Percentiles rank a stretch among this genome's conserved stretches.
phyloP scores from a whole-genome alignment of 1,140 invertebrate species.

The Drosophila bocqueti region DNA sequence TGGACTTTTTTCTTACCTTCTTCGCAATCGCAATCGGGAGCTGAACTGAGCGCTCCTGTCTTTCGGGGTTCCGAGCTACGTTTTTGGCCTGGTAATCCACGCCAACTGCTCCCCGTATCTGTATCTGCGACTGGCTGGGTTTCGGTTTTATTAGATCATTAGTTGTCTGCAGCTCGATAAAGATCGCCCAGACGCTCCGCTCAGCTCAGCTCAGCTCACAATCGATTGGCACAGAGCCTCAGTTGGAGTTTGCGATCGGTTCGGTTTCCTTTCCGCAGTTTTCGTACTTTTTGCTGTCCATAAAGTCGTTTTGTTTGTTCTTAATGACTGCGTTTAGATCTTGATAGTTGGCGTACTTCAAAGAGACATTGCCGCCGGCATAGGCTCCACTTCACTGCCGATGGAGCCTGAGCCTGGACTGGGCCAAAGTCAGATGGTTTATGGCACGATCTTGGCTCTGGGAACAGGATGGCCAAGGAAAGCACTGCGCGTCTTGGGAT shows the following conservation, averaged over 20 bases:
- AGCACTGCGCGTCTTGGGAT: constrained; percentile 1
- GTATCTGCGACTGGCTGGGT: constrained; percentile 56
- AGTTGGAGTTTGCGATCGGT: constrained; percentile 24
- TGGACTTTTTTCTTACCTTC: constrained; percentile 20
- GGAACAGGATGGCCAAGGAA: constrained; percentile 33
- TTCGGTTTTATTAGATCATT: constrained; percentile 85
- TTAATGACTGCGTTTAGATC: constrained; percentile 84
- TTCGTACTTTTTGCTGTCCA: constrained; percentile 78
- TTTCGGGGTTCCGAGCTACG: constrained; percentile 43
- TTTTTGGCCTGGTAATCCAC: constrained; percentile 64
- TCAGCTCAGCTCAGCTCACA: constrained; percentile 24
- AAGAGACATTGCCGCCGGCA: constrained; percentile 73
- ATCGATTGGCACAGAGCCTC: constrained; percentile 62
- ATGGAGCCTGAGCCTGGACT: background rate
- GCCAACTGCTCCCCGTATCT: constrained; percentile 35
- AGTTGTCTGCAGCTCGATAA: constrained; percentile 83
- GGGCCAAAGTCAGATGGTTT: constrained; percentile 16
- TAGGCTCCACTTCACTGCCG: constrained; percentile 26
- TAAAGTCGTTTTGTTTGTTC: constrained; percentile 84
- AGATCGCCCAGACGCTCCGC: constrained; percentile 70
- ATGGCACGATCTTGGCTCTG: constrained; percentile 25
- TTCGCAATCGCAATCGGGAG: constrained; percentile 55
- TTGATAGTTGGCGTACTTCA: constrained; percentile 81
- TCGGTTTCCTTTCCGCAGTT: constrained; percentile 45
- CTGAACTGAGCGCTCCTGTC: constrained; percentile 48